Conservation (phyloP, 2,797 vertebrate species). For the Phrynocephalus vlangalii region DNA sequence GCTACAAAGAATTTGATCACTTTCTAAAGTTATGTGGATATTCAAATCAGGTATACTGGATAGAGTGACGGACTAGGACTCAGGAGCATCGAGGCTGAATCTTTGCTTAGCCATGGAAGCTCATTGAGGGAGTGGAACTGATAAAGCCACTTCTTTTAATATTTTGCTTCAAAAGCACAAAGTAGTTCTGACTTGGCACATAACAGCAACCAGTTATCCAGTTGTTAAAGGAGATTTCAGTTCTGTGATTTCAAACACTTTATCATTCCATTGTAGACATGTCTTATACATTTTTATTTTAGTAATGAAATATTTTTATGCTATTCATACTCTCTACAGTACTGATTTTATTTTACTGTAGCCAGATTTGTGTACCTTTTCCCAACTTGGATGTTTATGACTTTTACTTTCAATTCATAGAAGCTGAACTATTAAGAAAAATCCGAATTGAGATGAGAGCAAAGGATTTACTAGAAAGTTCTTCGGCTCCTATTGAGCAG, state of each 20-base stretch:
- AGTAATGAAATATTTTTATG: not conserved
- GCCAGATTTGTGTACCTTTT: conserved; percentile 9
- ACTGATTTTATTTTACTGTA: conserved; percentile 4
- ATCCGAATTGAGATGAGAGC: conserved; percentile 82
- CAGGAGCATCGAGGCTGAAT: too few relatives aligned
- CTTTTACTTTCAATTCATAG: conserved; percentile 76
- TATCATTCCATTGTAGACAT: not conserved
- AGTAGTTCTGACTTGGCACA: too few relatives aligned
- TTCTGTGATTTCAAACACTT: not conserved
- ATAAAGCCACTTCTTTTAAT: too few relatives aligned
- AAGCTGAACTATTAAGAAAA: conserved; percentile 82
- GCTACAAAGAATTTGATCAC: too few relatives aligned
- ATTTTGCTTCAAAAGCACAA: too few relatives aligned
- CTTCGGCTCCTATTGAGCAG: conserved; percentile 70
- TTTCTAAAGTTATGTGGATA: too few relatives aligned
- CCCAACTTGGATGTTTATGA: conserved; percentile 40
- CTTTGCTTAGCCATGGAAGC: too few relatives aligned
- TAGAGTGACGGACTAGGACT: too few relatives aligned
- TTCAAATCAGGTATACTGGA: too few relatives aligned
- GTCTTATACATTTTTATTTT: not conserved
- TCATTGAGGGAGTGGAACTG: too few relatives aligned
- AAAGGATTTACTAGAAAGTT: conserved; percentile 78
- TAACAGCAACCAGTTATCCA: not conserved
- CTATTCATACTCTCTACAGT: too few relatives aligned
- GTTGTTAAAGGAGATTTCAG: not conserved